Conservation (phyloP, 2,113 vertebrate genomes). For the Chlorodrepanis virens region DNA sequence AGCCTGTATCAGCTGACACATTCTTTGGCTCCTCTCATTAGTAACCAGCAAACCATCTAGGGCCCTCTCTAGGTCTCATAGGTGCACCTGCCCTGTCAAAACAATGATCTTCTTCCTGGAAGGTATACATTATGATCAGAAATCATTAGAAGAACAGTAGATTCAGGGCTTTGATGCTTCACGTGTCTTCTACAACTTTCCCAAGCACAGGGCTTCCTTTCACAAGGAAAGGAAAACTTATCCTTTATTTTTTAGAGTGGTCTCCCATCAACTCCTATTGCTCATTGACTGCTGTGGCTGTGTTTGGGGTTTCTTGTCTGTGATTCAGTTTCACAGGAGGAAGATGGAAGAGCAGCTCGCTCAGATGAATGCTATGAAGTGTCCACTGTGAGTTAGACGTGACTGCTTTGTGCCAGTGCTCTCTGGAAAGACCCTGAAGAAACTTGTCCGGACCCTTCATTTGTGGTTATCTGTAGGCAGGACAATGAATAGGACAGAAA, state of each 20-base stretch:
- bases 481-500: background rate
- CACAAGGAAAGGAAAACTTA: background rate
- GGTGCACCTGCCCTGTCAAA: background rate
- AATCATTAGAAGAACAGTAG: background rate
- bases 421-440: background rate
- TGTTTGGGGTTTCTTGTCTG: background rate
- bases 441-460: background rate
- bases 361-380: background rate
- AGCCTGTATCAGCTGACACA: background rate
- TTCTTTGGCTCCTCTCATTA: background rate
- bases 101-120: background rate
- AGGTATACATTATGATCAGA: background rate
- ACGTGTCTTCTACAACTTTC: fast-evolving
- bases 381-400: background rate
- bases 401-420: background rate
- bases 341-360: background rate
- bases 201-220: background rate
- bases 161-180: background rate
- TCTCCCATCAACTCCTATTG: fast-evolving
- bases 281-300: background rate
- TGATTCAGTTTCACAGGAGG: background rate
- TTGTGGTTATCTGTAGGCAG: background rate
- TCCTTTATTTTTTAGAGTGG: background rate
- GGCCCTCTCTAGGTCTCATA: background rate
- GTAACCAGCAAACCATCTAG: background rate